A percentile compares a stretch with the other conserved stretches of the same genome.
phyloP scores from a whole-genome alignment of 2,888 invertebrate genomes.

The Thelaira solivaga region DNA sequence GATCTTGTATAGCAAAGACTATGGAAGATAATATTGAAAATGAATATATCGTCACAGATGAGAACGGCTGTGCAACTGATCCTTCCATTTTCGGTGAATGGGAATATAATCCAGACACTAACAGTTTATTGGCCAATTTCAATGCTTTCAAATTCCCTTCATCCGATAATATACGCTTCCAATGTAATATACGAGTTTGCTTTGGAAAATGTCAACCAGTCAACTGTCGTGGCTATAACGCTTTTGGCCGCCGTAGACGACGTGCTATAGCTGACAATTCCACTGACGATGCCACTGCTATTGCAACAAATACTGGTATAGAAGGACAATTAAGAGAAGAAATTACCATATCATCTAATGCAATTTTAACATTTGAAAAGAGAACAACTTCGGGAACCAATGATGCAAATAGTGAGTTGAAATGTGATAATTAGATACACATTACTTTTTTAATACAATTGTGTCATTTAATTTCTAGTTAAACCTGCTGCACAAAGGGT shows the following conservation, averaged over 20 bases:
- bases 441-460: not conserved
- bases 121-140: conserved; percentile 90
- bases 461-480: conserved; percentile 66
- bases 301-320: conserved; percentile 79
- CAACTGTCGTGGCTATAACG: conserved; percentile 93
- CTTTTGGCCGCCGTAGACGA: conserved; percentile 89
- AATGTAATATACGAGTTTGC: conserved; percentile 96
- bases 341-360: conserved; percentile 94
- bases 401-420: conserved; percentile 84
- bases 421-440: not conserved
- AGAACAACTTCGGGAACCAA: conserved; percentile 83
- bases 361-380: conserved; percentile 92
- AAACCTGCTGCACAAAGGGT: conserved; percentile 79
- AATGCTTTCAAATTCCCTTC: conserved; percentile 97
- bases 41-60: conserved; percentile 94
- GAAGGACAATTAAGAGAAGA: conserved; percentile 93
- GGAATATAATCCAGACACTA: conserved; percentile 91
- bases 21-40: conserved; percentile 92
- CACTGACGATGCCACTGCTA: conserved; percentile 78
- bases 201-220: conserved; percentile 97
- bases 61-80: conserved; percentile 95
- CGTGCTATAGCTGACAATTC: conserved; percentile 78
- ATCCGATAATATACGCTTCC: conserved; percentile 95
- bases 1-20: conserved; percentile 95
- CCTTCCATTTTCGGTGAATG: conserved; percentile 95